Base-by-base conservation (phyloP, 2,888 invertebrate genomes). In the Cheilosia grossa region DNA sequence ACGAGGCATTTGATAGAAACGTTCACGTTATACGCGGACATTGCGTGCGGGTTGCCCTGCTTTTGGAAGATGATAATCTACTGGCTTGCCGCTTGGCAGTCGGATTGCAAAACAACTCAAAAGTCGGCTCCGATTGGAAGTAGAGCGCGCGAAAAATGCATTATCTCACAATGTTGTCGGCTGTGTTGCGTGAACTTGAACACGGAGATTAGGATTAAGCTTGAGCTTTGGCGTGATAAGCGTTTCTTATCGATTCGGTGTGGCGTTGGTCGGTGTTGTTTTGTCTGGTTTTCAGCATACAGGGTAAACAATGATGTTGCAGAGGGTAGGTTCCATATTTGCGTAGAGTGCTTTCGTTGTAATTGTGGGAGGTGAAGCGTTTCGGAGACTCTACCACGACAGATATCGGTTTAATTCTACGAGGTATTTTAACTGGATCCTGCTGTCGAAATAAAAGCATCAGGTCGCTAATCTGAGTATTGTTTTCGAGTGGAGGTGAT, bases 81-180 rank as follows among this genome's bases (percentile, higher is more conserved):
- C 67, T 83, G 73, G 80, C 21, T 69, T 47, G 15, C 6, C 66
- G 17, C 42, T 75, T 49, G 40, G 49, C 17, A 49, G n/a, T 56
- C 6, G 9, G 42, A 64, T 83, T 83, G 83, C 80, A 83, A 83
- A 83, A 80, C 37, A 61, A 58, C 54, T 64, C 63, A 13, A 64
- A 77, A 64, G 33, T 54, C 19, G 42, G 66, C 40, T 59, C 42
- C 44, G 44, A n/a, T 40, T 5, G 49, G 69, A 79, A 74, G 42
- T 80, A 40, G 80, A 80, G 70, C 80, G 73, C 70, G 80, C 80
- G 51, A 80, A 83, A 80, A 80, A 40, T 74, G 74, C 70, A 70
- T 66, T 80, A 83, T 83, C 83, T 66, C 56, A 4, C 21, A 4
- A 24, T 10, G 13, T 47, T 53, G 42, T 40, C 54, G 54, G 17